A percentile compares a stretch with the other conserved stretches of the same genome.
Evolutionary conservation across 2,113 vertebrate species (phyloP).

Genomic region (Octodon degus): DNA sequence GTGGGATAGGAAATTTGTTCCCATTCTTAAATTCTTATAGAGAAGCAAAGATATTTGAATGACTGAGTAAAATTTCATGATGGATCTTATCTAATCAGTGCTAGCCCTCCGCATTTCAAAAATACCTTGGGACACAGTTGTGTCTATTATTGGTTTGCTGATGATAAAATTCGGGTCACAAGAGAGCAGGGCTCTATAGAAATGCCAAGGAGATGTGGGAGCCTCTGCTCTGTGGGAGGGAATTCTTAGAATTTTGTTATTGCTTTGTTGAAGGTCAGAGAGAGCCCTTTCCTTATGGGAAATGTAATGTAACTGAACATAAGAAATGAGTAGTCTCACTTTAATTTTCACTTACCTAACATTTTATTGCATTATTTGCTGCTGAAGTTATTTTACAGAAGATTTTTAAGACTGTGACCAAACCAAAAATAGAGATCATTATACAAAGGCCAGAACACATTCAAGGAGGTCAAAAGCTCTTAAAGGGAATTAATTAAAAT

Average conservation of each 20-base stretch:
- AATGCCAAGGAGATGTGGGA: not conserved
- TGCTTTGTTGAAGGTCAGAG: constrained; percentile 56
- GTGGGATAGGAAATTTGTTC: not conserved
- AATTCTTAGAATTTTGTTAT: not conserved
- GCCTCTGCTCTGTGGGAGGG: not conserved
- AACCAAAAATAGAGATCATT: constrained; percentile 71
- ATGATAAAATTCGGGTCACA: constrained; percentile 41
- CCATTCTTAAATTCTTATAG: constrained; percentile 1
- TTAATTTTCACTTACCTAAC: constrained; percentile 66
- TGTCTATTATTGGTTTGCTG: constrained; percentile 56
- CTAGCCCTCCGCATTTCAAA: constrained; percentile 27
- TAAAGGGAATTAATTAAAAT: constrained; percentile 69
- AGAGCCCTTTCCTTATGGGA: not conserved
- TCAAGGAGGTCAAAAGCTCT: constrained; percentile 63
- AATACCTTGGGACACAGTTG: not conserved
- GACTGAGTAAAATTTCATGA: constrained; percentile 31
- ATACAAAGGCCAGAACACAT: constrained; percentile 31
- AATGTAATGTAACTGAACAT: constrained; percentile 9
- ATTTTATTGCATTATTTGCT: constrained; percentile 67
- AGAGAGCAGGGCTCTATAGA: constrained; percentile 31
- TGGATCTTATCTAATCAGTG: not conserved
- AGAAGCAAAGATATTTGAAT: constrained; percentile 36
- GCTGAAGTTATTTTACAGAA: constrained; percentile 62
- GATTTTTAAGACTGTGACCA: constrained; percentile 60
- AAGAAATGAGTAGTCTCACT: constrained; percentile 38